phyloP scores from a whole-genome alignment of 2,113 vertebrate genomes.

The Brachyhypopomus gauderio region DNA sequence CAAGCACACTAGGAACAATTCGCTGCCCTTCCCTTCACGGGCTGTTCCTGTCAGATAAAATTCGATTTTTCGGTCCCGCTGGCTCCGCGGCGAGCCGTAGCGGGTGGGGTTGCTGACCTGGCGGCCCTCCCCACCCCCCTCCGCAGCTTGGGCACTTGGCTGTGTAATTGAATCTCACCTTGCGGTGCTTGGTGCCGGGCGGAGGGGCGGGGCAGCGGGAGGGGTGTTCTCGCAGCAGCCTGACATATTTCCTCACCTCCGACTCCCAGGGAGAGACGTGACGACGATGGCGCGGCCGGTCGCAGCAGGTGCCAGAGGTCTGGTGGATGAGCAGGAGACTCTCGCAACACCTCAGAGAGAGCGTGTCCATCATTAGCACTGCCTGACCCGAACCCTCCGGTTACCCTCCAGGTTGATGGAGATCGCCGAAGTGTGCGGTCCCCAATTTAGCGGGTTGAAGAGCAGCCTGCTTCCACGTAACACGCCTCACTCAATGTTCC shows the following conservation, averaged over 20 bases:
- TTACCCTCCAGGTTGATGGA: constrained; percentile 14
- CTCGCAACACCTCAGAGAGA: constrained; percentile 23
- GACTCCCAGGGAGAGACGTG: constrained; percentile 11
- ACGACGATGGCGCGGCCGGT: not conserved
- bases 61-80: not conserved
- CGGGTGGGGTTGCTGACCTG: not conserved
- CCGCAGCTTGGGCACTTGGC: constrained; percentile 13
- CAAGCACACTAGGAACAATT: constrained; percentile 15
- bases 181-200: constrained; percentile 23
- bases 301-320: not conserved
- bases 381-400: constrained; percentile 21
- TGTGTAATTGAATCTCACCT: constrained; percentile 60
- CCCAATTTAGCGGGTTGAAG: constrained; percentile 16
- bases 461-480: constrained; percentile 7
- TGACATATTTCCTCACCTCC: constrained; percentile 19
- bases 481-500: not conserved
- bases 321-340: constrained; percentile 7
- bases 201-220: not conserved
- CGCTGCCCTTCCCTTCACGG: not conserved
- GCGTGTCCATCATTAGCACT: constrained; percentile 20
- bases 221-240: constrained; percentile 15
- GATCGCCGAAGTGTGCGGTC: constrained; percentile 12
- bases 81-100: constrained; percentile 15
- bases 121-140: not conserved
- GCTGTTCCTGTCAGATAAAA: not conserved